Evolutionary conservation across 37 sponge, comb jelly and placozoan species (phyloP).

Genomic region (Chondrosia reniformis): DNA sequence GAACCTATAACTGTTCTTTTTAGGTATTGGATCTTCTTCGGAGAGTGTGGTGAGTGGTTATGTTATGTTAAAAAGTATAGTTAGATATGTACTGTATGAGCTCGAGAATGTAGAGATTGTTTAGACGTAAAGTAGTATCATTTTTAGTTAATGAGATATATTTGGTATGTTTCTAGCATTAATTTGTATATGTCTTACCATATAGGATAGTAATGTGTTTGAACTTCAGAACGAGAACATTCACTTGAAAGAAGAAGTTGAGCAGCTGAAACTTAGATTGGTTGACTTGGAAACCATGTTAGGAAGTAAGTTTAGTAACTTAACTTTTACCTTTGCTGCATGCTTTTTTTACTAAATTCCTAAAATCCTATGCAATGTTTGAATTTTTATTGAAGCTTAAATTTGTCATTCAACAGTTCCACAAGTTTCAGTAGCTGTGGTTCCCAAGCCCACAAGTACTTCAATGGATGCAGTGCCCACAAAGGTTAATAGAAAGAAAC

Average conservation of each 20-base stretch:
- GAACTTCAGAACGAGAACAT: constrained; percentile 61
- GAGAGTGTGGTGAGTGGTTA: neutral
- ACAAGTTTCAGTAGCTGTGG: too few relatives aligned
- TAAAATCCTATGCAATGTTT: too few relatives aligned
- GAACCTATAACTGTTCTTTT: neutral
- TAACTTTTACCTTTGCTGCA: too few relatives aligned
- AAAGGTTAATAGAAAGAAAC: too few relatives aligned
- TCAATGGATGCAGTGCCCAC: too few relatives aligned
- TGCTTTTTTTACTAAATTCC: too few relatives aligned
- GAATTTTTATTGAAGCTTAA: too few relatives aligned
- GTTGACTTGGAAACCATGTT: constrained; percentile 52
- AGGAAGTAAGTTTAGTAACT: constrained; percentile 68
- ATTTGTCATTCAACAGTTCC: too few relatives aligned
- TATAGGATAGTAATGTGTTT: constrained; percentile 29
- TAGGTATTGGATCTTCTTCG: neutral
- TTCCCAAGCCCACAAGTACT: too few relatives aligned
- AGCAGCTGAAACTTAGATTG: constrained; percentile 50
- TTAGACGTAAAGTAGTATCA: neutral
- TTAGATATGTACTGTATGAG: neutral
- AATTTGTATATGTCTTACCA: neutral
- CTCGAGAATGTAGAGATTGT: neutral
- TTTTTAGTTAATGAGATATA: neutral
- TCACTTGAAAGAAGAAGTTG: constrained; percentile 52
- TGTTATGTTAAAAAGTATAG: neutral
- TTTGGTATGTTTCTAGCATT: neutral